These are phyloP conservation scores for Chymomyza amoena DNA, from an alignment of 2,888 invertebrate species.

Conservation along the genomic window DNA sequence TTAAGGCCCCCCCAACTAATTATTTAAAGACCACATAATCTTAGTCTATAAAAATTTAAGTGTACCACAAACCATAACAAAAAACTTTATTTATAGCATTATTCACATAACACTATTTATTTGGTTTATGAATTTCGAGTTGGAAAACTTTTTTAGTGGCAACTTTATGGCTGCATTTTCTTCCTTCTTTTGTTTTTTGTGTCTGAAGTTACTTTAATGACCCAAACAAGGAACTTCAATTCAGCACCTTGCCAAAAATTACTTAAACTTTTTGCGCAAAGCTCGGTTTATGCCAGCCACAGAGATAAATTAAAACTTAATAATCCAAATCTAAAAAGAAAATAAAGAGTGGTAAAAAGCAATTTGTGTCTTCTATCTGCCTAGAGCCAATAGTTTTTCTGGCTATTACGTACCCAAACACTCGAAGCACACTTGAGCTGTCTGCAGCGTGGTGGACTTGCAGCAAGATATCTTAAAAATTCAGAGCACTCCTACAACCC, in stretches of 20 bases:
- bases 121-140: constrained; percentile 38
- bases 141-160: constrained; percentile 1
- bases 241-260: constrained; percentile 43
- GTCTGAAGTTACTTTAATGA: constrained; percentile 45
- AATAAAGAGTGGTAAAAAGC: background rate
- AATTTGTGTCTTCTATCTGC: constrained; percentile 13
- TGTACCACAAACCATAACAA: background rate
- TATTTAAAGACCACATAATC: background rate
- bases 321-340: constrained; percentile 37
- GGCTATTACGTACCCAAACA: constrained; percentile 30
- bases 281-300: constrained; percentile 1
- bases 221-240: constrained; percentile 28
- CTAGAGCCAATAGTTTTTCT: constrained; percentile 8
- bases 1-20: background rate
- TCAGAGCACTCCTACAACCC: background rate
- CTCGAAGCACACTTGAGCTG: constrained; percentile 17
- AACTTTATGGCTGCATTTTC: constrained; percentile 46
- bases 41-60: background rate
- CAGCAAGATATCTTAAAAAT: constrained; percentile 17
- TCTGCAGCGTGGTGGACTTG: constrained; percentile 6
- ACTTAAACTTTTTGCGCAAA: constrained; percentile 30
- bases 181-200: constrained; percentile 29
- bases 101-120: background rate
- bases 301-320: constrained; percentile 40
- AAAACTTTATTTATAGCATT: background rate